These are phyloP conservation scores for Penaeus vannamei DNA, from an alignment of 1,140 invertebrate genomes.

Conservation along the genomic window DNA sequence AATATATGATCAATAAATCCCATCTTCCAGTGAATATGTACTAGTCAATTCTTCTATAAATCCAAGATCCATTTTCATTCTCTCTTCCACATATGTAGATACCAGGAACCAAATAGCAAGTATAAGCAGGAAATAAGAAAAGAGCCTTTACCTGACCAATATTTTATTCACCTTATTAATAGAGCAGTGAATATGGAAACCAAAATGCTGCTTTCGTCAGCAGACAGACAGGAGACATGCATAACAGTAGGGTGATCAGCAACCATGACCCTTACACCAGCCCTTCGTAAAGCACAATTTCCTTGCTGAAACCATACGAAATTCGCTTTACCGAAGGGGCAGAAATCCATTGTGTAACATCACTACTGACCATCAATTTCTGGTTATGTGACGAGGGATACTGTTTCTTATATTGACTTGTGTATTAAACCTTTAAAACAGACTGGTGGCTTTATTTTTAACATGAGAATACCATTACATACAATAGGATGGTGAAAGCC, in stretches of 20 bases:
- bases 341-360: constrained; percentile 17
- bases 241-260: constrained; percentile 54
- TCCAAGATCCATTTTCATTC: constrained; percentile 35
- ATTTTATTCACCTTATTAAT: constrained; percentile 64
- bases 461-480: no score
- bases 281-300: constrained; percentile 37
- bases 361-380: constrained; percentile 41
- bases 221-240: constrained; percentile 63
- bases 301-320: constrained; percentile 9
- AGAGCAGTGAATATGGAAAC: constrained; percentile 64
- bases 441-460: no score
- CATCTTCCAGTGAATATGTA: not conserved
- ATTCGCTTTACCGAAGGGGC: constrained; percentile 44
- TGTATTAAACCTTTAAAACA: not conserved
- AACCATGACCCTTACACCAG: constrained; percentile 50
- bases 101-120: not conserved
- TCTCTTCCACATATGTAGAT: not conserved
- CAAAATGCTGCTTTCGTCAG: constrained; percentile 61
- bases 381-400: constrained; percentile 32
- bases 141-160: constrained; percentile 53
- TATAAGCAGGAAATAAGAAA: constrained; percentile 2
- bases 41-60: not conserved
- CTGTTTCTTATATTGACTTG: constrained; percentile 6
- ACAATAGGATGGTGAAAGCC: no score
- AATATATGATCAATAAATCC: not conserved